A percentile compares a stretch with the other conserved stretches of the same genome.
Evolutionary conservation across 2,797 vertebrate genomes (phyloP).

Genomic region (Trematomus bernacchii): DNA sequence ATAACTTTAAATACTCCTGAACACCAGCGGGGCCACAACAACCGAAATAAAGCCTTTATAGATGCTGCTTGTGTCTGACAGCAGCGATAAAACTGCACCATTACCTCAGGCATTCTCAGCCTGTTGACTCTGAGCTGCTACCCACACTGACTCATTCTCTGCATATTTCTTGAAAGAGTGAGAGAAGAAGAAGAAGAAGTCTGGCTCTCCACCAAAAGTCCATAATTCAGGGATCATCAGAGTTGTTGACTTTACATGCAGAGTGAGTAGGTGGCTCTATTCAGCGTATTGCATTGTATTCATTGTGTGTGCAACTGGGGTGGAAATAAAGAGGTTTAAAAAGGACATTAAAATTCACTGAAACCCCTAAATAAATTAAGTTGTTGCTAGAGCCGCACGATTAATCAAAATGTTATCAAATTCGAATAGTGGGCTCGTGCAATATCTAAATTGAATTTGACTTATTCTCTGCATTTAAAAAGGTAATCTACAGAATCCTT

Average conservation of each 20-base stretch:
- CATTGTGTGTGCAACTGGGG: not conserved
- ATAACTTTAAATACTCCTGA: not conserved
- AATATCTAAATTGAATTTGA: too few relatives aligned
- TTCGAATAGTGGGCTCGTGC: too few relatives aligned
- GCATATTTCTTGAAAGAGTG: constrained; percentile 34
- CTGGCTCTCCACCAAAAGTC: not conserved
- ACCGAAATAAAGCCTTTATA: too few relatives aligned
- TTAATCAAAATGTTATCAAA: too few relatives aligned
- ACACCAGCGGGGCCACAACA: not conserved
- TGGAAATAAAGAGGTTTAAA: too few relatives aligned
- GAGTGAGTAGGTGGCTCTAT: not conserved
- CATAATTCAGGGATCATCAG: not conserved
- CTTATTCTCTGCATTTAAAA: too few relatives aligned
- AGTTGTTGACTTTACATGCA: not conserved
- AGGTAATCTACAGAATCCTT: too few relatives aligned
- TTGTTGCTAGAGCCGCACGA: too few relatives aligned
- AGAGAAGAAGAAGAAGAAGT: constrained; percentile 9
- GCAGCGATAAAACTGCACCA: constrained; percentile 5
- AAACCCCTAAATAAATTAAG: not conserved
- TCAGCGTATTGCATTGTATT: not conserved
- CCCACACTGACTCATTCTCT: constrained; percentile 56
- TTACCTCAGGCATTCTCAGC: constrained; percentile 39
- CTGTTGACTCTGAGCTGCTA: constrained; percentile 10
- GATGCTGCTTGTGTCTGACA: not conserved
- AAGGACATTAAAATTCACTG: not conserved